Conservation (phyloP, 2,113 vertebrate genomes). For the human (Homo sapiens) region GRCh38 chr17:54224001-54224500, state of each 20-base stretch:
- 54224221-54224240: background rate
- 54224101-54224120: constrained; percentile 2
- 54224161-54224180: background rate
- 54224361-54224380: background rate
- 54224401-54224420: background rate
- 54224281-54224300: background rate
- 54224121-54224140: constrained; percentile 32
- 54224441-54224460: background rate
- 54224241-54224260: background rate
- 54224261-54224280: background rate
- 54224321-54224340: background rate
- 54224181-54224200: constrained; percentile 46
- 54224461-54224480: background rate
- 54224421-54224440: background rate
- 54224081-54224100: background rate
- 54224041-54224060: constrained; percentile 70
- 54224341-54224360: background rate
- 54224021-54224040: constrained; percentile 77
- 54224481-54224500: background rate
- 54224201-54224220: constrained; percentile 3
- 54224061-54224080: constrained; percentile 72
- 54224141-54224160: background rate
- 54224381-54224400: background rate
- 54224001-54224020: constrained; percentile 76
- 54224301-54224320: background rate